Base-by-base conservation (phyloP, 1,140 invertebrate genomes). In the Trichomalopsis sarcophagae region DNA sequence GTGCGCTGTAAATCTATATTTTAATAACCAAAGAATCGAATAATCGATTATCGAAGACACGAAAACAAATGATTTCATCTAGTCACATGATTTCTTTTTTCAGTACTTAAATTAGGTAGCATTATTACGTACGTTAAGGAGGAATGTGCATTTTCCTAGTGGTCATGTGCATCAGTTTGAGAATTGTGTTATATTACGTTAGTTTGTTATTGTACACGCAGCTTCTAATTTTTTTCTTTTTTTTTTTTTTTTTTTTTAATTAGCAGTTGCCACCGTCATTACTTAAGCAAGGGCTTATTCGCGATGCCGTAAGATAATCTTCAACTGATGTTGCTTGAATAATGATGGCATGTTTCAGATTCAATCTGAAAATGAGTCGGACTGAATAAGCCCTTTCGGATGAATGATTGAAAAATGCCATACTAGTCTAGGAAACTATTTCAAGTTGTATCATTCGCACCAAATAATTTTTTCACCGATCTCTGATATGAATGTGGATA, bases 111-210 rank as follows among this genome's bases (percentile, higher is more conserved):
- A 82, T 82, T 75, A 76, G 27, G 90, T 91, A 91, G 89, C 80
- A 85, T 21, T 62, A 62, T 89, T 68, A 75, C 88, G 62, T 68
- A 81, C 33, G 68, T 71, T 81, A 62, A 90, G 87, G 91, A 93
- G 92, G 92, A 93, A 92, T 93, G 92, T 93, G 92, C 92, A 92
- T 92, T 90, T 91, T 89, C 88, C 87, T 78, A 82, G 23, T 66
- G 74, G 17, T 50, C 62, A 23, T 62, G 81, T 78, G 14, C 77
- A 82, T 86, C 73, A 50, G 2, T 74, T 73, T 78, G 27, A 36
- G n/a, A 21, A 79, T 78, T 84, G 69, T 73, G 82, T 68, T 79
- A 84, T 13, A 30, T 79, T 55, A 21, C 23, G 17, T 84, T 84
- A 73, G 73, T 62, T 62, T 62, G 47, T 50, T 50, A 50, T 50